A percentile compares a stretch with the other conserved stretches of the same genome.
Conservation (phyloP, 2,113 vertebrate genomes). For the Forbesichthys agassizii region DNA sequence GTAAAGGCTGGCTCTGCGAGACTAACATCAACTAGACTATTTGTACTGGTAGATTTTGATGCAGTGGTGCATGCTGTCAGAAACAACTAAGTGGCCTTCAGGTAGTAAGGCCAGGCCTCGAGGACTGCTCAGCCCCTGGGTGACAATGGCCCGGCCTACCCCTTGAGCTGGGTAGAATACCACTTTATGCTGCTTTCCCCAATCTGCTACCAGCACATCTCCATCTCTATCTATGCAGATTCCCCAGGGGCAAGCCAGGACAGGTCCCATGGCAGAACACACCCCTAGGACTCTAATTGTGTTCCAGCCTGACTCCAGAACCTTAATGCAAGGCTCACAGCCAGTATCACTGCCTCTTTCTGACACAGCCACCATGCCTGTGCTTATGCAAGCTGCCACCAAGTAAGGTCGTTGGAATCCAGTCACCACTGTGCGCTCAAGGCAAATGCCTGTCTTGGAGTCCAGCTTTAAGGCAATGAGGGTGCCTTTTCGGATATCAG, state of each 20-base stretch:
- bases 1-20: no score
- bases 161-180: slow-evolving; percentile 73
- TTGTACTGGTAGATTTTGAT: slow-evolving; percentile 82
- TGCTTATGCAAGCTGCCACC: slow-evolving; percentile 68
- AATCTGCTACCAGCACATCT: slow-evolving; percentile 78
- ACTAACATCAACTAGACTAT: slow-evolving; percentile 9
- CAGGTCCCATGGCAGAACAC: slow-evolving; percentile 69
- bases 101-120: slow-evolving; percentile 76
- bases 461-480: slow-evolving; percentile 74
- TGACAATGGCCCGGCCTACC: slow-evolving; percentile 61
- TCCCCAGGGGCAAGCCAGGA: slow-evolving; percentile 79
- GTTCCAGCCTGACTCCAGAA: slow-evolving; percentile 77
- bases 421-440: slow-evolving; percentile 73
- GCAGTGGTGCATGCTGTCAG: slow-evolving; percentile 83
- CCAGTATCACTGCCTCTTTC: slow-evolving; percentile 76
- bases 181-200: slow-evolving; percentile 74
- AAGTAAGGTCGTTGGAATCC: slow-evolving; percentile 81
- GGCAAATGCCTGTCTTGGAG: slow-evolving; percentile 62
- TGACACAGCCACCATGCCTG: slow-evolving; percentile 76
- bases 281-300: slow-evolving; percentile 75
- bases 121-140: slow-evolving; percentile 77
- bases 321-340: slow-evolving; percentile 76
- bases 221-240: slow-evolving; percentile 77
- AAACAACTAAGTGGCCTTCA: slow-evolving; percentile 73
- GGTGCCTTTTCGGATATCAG: slow-evolving; percentile 77